Evolutionary conservation across 2,113 vertebrate genomes (phyloP), one percentile per base, ranked within the genome.

Genomic region (Menidia beryllina): DNA sequence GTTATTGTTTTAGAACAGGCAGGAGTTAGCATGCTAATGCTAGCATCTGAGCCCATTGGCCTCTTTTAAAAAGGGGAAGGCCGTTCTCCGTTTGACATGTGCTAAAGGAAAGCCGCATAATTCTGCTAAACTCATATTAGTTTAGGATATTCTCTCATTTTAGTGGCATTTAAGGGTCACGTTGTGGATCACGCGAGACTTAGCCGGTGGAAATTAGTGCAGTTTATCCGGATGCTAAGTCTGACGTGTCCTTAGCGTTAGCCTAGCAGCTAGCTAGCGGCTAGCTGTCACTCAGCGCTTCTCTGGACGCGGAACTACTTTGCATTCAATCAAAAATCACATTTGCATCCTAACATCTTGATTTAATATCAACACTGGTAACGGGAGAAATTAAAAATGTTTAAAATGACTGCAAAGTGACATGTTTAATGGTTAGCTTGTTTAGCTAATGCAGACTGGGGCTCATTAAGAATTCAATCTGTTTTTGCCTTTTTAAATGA

Each of bases 231-330:
- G 24, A 48, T 9, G 59, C 38, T 88, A 70, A 88, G 14, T 89
- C 86, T 92, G 91, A 92, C 91, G 91, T 92, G 91, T 91, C 90
- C 91, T 90, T 89, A 73, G 30, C 2, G 45, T 39, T 81, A 86
- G 75, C 79, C n/a, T 14, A 0, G 23, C 59, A 55, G 85, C 86
- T 81, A 81, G 68, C 24, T 8, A 2, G 17, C 13, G 4, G 17
- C 24, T 55, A 38, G 38, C 24, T 56, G 25, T n/a, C 43, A 4
- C 1, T 26, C 8, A n/a, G 47, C 19, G 11, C 13, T 13, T 54
- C 34, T 14, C 27, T 5, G 10, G 1, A 69, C 2, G 23, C 4
- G 5, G 0, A 23, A 48, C 14, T 3, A 23, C 0, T 50, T 10
- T 8, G 19, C 8, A 24, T 50, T 0, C 20, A 45, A 47, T 20